phyloP scores from a whole-genome alignment of 2,113 vertebrate species.

The Pseudorectes ferrugineus region DNA sequence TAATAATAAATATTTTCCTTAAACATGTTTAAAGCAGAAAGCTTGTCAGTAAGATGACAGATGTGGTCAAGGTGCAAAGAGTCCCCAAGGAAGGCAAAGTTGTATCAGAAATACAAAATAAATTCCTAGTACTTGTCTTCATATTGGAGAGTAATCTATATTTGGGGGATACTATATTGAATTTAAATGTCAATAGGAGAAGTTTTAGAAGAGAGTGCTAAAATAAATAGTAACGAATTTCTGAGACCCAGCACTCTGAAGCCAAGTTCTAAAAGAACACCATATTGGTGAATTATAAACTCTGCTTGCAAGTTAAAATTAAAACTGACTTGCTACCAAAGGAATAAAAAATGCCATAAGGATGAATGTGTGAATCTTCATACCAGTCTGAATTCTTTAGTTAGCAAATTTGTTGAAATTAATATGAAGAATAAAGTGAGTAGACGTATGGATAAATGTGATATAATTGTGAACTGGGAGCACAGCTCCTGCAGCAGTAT shows the following conservation, averaged over 20 bases:
- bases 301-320: neutral
- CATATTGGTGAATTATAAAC: neutral
- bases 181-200: neutral
- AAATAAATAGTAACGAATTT: neutral
- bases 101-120: neutral
- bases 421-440: neutral
- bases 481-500: neutral
- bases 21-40: neutral
- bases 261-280: neutral
- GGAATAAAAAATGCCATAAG: neutral
- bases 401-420: neutral
- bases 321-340: neutral
- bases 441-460: neutral
- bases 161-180: neutral
- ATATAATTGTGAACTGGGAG: neutral
- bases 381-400: neutral
- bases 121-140: neutral
- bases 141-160: neutral
- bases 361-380: neutral
- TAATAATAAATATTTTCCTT: neutral
- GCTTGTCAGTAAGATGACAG: neutral
- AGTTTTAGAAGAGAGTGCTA: neutral
- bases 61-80: neutral
- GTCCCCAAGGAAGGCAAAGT: neutral
- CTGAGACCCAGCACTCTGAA: neutral